Base-by-base conservation (phyloP, 2,888 invertebrate genomes). In the Anoncus sp. region DNA sequence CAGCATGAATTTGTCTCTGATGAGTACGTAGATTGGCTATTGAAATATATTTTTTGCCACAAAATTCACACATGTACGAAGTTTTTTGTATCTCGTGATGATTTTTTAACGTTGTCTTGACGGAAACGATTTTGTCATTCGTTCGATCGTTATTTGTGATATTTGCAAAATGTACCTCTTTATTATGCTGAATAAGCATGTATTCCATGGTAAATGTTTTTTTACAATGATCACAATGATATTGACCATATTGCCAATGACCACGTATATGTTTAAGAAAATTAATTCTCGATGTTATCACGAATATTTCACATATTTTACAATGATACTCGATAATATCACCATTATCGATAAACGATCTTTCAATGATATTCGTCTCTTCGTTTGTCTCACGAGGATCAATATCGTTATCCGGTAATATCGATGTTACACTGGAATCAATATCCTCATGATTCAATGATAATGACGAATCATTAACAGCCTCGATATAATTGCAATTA, bases 1-100 rank as follows among this genome's bases (percentile, higher is more conserved):
- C 85, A 1, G 87, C 84, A 88, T 94, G 94, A 59, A 92, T 83
- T 20, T 92, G 92, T 24, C 92, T 91, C 2, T 91, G 85, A 88
- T 94, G 94, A 0, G 94, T 91, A 18, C 91, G 91, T 31, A 94
- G 89, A 83, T 93, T 93, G 45, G 38, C 12, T 14, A 67, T n/a
- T 20, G 91, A 92, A 69, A 89, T 85, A 89, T 93, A 93, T 43
- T 89, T 90, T 70, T 92, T 92, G 0, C 93, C 94, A 86, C 94
- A 94, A 65, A 57, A 72, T 57, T 72, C 72, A 55, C 72, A 72
- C 63, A 72, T 72, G 24, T 57, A 72, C 16, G 65, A 49, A 27
- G 24, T n/a, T 14, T 27, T 47, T 2, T 22, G 14, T 24, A 10
- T 14, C 9, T 20, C 14, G 1, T 9, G 18, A 5, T 12, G 7